Base-by-base conservation (phyloP, 1,140 invertebrate genomes). In the Helicoverpa armigera region DNA sequence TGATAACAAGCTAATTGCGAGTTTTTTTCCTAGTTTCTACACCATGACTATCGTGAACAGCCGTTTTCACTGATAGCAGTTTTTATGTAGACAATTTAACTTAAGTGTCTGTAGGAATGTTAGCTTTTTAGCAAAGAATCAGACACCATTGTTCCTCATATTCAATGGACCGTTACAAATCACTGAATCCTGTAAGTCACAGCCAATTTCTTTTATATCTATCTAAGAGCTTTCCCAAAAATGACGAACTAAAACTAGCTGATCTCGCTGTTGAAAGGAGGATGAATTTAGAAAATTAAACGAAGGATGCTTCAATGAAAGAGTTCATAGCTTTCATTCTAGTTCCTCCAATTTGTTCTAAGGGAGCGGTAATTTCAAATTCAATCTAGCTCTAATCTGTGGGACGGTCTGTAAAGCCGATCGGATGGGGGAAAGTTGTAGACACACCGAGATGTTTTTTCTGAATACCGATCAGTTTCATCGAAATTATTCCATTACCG, bases 401-500 rank as follows among this genome's bases (percentile, higher is more conserved):
- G 75, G 77, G 70, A 83, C 63, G 79, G 79, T 81, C 81, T 79
- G 82, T 80, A 82, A 87, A 89, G 81, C 84, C 83, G 83, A 87
- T 89, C 84, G 82, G 87, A 82, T 83, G 75, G 83, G 82, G 79
- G 82, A 84, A 90, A 88, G 85, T 84, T 86, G 84, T 83, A 83
- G 87, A 83, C 85, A 90, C 87, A 87, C 81, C 79, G 83, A 88
- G 86, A 84, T 84, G 85, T 90, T 88, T 88, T 85, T 85, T 75
- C 86, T 87, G 91, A 90, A 92, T 92, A 93, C 87, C 87, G 87
- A 93, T 89, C 81, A 92, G 90, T 67, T 84, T 78, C 72, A 81
- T 87, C 82, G 85, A 91, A 91, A 93, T 92, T 93, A 93, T 94
- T 94, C 92, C 89, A 92, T 92, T 90, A 91, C 87, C 70, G 50